Conservation (phyloP, 2,888 invertebrate species). For the Tupiocoris notatus region DNA sequence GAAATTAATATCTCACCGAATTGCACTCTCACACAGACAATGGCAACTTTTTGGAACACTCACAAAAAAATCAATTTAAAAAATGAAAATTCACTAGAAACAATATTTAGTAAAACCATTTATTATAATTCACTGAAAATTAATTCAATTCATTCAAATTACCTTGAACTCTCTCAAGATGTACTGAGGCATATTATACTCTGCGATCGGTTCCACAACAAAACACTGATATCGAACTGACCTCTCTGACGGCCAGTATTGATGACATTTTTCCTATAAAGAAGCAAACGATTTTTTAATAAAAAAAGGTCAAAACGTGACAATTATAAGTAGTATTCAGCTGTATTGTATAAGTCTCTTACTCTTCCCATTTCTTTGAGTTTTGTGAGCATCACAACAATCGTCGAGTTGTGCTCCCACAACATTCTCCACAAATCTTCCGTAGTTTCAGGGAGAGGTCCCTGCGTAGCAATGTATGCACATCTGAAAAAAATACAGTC, state of each 20-base stretch:
- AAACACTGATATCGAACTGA: slow-evolving; percentile 96
- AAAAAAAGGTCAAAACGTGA: too few relatives aligned
- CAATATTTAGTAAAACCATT: too few relatives aligned
- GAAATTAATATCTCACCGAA: too few relatives aligned
- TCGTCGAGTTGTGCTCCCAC: slow-evolving; percentile 99
- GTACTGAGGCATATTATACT: slow-evolving; percentile 99
- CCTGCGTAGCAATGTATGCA: slow-evolving; percentile 98
- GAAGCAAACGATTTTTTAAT: background rate
- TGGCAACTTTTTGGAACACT: too few relatives aligned
- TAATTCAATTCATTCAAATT: too few relatives aligned
- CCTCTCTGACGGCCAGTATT: slow-evolving; percentile 98
- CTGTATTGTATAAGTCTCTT: slow-evolving; percentile 57
- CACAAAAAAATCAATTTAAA: background rate
- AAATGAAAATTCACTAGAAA: too few relatives aligned
- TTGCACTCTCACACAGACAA: too few relatives aligned
- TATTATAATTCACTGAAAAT: too few relatives aligned
- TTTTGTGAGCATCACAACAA: slow-evolving; percentile 98
- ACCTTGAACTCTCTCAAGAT: slow-evolving; percentile 95
- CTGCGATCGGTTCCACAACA: slow-evolving; percentile 98
- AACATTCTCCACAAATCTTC: slow-evolving; percentile 99
- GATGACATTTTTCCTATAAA: slow-evolving; percentile 93
- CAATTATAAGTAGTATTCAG: too few relatives aligned
- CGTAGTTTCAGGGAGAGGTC: slow-evolving; percentile 93
- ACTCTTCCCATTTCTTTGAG: slow-evolving; percentile 96
- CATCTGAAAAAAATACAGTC: too few relatives aligned